These are phyloP conservation scores for Netelia virgata DNA, from an alignment of 2,888 invertebrate genomes.

Conservation along the genomic window DNA sequence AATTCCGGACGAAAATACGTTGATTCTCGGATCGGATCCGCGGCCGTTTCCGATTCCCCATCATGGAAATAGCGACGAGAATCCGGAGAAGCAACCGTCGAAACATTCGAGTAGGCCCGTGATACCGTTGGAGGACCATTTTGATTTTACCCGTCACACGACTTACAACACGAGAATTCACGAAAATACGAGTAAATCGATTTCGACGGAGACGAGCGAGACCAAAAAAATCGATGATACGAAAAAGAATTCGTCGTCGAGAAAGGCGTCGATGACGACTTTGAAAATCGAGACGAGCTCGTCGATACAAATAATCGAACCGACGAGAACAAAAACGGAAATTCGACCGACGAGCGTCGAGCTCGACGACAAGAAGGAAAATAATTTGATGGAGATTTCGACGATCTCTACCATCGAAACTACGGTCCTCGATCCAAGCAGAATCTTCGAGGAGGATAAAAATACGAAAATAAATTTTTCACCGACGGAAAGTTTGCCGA, in stretches of 20 bases:
- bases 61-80: constrained; percentile 71
- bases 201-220: constrained; percentile 51
- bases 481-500: constrained; percentile 84
- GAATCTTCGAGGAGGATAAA: constrained; percentile 62
- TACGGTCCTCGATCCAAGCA: constrained; percentile 67
- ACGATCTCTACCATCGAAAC: constrained; percentile 73
- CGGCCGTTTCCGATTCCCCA: constrained; percentile 75
- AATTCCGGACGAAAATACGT: constrained; percentile 75
- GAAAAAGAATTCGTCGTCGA: constrained; percentile 31
- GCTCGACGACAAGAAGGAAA: constrained; percentile 43
- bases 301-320: constrained; percentile 80
- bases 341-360: constrained; percentile 72
- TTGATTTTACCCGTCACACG: constrained; percentile 20
- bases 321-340: constrained; percentile 74
- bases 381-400: constrained; percentile 57
- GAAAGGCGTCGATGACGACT: constrained; percentile 73
- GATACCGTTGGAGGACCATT: constrained; percentile 65
- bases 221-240: neutral
- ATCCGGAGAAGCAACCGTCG: constrained; percentile 64
- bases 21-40: constrained; percentile 77
- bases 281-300: constrained; percentile 82
- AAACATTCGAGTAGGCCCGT: constrained; percentile 66
- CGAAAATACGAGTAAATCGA: constrained; percentile 56
- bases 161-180: constrained; percentile 38
- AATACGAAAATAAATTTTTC: constrained; percentile 69